Base-by-base conservation (phyloP, 2,113 vertebrate species). In the Clupea harengus region DNA sequence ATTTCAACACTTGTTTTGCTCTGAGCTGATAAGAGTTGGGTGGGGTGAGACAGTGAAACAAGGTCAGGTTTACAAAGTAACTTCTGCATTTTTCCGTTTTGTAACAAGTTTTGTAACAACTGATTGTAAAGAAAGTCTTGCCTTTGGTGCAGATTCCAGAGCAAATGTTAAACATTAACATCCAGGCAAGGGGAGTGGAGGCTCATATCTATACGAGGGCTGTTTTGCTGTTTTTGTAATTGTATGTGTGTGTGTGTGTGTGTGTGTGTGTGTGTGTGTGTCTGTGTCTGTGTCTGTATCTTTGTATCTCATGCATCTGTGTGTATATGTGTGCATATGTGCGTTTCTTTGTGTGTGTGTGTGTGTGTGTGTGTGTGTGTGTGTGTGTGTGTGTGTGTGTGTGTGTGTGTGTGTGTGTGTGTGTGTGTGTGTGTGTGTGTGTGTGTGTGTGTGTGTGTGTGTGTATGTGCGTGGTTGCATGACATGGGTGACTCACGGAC, bases 111-210 rank as follows among this genome's bases (percentile, higher is more conserved):
- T 83, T 83, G 39, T 82, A 84, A 85, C n/a, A 82, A 54, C 50
- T 78, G 81, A 84, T 78, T 25, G n/a, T 25, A 6, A 54, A 22
- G 75, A 10, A 75, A 17, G 49, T n/a, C 57, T 82, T 7, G 44
- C 20, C 1, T 81, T 13, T 8, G 17, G 39, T 47, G 17, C 45
- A 45, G 46, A 83, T 80, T 67, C 64, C 10, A n/a, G 44, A 78
- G 28, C 39, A 57, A 49, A 82, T 84, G 82, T 54, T 82, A 89
- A 88, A 88, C 28, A 85, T 89, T 87, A 89, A 80, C 87, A 67
- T 44, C 6, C 18, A 6, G n/a, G 57, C 44, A 57, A 57, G 3
- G 64, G 47, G 28, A 82, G n/a, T 45, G 60, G 44, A 82, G 2
- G 28, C 20, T 15, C 67, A 4, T 32, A 72, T 13, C 28, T 39